phyloP scores from a whole-genome alignment of 2,113 vertebrate species.

The Dryoscopus gambensis region DNA sequence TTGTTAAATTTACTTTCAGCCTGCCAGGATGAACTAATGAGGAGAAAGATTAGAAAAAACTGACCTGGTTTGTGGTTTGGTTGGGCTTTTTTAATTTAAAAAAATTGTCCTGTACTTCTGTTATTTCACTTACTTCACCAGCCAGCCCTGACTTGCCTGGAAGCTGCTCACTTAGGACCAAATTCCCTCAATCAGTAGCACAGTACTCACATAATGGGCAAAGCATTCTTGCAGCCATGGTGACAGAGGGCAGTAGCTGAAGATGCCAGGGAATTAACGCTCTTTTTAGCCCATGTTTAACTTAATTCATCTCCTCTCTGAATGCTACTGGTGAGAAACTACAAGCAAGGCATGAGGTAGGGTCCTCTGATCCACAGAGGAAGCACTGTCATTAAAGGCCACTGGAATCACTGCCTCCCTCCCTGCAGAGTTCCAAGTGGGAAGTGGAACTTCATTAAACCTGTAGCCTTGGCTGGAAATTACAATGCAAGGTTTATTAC shows the following conservation, averaged over 20 bases:
- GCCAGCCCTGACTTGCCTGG: background rate
- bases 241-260: background rate
- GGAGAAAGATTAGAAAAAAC: background rate
- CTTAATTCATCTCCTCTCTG: background rate
- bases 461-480: background rate
- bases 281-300: background rate
- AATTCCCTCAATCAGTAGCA: background rate
- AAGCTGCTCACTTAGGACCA: background rate
- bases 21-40: background rate
- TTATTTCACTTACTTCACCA: background rate
- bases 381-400: background rate
- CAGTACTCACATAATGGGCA: background rate
- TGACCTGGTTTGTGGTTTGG: background rate
- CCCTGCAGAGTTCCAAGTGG: background rate
- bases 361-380: background rate
- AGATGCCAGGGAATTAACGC: background rate
- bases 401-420: background rate
- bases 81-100: background rate
- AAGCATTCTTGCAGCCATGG: background rate
- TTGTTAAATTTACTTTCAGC: background rate
- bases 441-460: constrained; percentile 34
- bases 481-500: background rate
- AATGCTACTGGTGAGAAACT: background rate
- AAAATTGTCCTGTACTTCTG: background rate
- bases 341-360: background rate